A percentile compares a stretch with the other conserved stretches of the same genome.
These are phyloP conservation scores for Epinotia nisella DNA, from an alignment of 2,888 invertebrate genomes.

Conservation along the genomic window DNA sequence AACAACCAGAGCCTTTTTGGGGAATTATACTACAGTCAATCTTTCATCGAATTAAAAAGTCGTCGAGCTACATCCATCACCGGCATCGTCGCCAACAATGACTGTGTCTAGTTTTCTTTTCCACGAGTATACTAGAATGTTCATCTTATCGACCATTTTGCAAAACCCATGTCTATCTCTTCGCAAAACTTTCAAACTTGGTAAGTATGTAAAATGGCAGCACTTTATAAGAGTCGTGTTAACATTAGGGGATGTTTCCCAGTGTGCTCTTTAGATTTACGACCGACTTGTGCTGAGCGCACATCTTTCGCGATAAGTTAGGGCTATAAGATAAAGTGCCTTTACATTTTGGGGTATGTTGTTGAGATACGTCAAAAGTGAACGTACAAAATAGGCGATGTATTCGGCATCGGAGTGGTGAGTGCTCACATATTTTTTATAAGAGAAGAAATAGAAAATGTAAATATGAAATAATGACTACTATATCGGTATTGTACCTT, in stretches of 20 bases:
- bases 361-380: constrained; percentile 8
- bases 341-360: constrained; percentile 17
- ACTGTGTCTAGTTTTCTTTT: too few species aligned
- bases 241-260: constrained; percentile 14
- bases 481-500: too few species aligned
- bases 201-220: constrained; percentile 18
- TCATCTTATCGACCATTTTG: too few species aligned
- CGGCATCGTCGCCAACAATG: too few species aligned
- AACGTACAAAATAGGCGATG: background rate
- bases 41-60: too few species aligned
- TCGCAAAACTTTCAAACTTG: background rate
- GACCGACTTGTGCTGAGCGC: constrained; percentile 27
- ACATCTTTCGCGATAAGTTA: constrained; percentile 31
- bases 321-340: constrained; percentile 20
- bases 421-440: background rate
- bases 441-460: too few species aligned
- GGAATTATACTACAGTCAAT: too few species aligned
- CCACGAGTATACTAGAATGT: too few species aligned
- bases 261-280: constrained; percentile 24
- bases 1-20: too few species aligned
- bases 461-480: too few species aligned
- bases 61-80: too few species aligned
- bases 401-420: background rate
- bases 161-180: background rate
- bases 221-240: constrained; percentile 30